Base-by-base conservation (phyloP, 1,140 invertebrate species). In the Paramacrobiotus metropolitanus region DNA sequence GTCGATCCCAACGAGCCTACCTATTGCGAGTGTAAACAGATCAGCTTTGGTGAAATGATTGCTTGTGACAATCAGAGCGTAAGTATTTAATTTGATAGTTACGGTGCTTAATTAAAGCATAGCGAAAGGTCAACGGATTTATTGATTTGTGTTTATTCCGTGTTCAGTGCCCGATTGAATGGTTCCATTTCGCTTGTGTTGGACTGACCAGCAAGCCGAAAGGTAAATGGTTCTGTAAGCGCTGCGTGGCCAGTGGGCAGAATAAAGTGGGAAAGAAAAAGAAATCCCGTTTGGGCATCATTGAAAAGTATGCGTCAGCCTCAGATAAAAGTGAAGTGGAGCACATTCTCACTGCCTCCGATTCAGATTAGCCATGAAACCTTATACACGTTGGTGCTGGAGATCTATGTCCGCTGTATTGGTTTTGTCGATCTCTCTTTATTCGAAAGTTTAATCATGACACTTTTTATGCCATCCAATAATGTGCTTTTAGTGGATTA, bases 161-260 rank as follows among this genome's bases (percentile, higher is more conserved):
- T 60, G 88, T 92, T 68, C 76, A 94, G 65, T 97, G 93, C 73
- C 89, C 90, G 2, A 95, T 96, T 66, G 93, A 98, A 75, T 98
- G 95, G 95, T 99, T 98, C 74, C 95, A 99, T 72, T 99, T 98
- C 75, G 88, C 87, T 0, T 99, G 95, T 76, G 93, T 99, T 29
- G 84, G 84, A 1, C 76, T 99, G 30, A 84, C 82, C n/a, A 85
- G 85, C 0, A 96, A 97, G 72, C 95, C 95, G 0, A 98, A 98
- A 75, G 94, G 93, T 9, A 94, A 93, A 76, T 98, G 93, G 92
- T 97, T 83, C 72, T 98, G 93, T n/a, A 40, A 40, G 34, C 34
- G 34, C 34, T 40, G 34, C n/a, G 34, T 40, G 34, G 34, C 34
- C 34, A 9, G 9, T n/a, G 34, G 34, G n/a, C 34, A 40, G n/a